phyloP scores from a whole-genome alignment of 1,140 invertebrate genomes.

The Drosophila busckii region DNA sequence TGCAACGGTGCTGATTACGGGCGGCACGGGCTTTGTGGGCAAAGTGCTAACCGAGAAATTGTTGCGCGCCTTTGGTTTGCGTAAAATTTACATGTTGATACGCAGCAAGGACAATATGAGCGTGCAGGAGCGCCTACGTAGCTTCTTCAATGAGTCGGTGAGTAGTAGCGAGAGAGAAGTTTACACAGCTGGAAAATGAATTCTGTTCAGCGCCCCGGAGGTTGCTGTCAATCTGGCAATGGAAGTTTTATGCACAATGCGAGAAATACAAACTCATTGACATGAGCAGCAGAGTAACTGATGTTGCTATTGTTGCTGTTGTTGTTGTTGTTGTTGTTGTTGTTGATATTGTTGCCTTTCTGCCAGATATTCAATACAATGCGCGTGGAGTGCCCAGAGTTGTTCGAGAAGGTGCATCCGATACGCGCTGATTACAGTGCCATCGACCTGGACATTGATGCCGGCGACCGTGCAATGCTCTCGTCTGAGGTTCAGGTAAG shows the following conservation, averaged over 20 bases:
- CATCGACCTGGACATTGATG: slow-evolving; percentile 86
- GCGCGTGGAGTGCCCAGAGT: slow-evolving; percentile 81
- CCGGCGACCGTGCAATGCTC: slow-evolving; percentile 66
- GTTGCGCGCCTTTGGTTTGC: slow-evolving; percentile 86
- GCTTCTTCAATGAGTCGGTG: slow-evolving; percentile 83
- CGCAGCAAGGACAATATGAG: slow-evolving; percentile 88
- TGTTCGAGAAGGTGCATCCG: slow-evolving; percentile 87
- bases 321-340: not conserved
- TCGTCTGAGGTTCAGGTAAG: slow-evolving; percentile 77
- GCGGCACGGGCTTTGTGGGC: slow-evolving; percentile 91
- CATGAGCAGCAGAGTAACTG: not conserved
- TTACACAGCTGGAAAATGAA: no score
- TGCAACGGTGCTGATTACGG: slow-evolving; percentile 82
- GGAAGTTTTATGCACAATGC: no score
- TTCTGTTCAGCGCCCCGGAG: no score
- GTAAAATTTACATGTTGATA: slow-evolving; percentile 89
- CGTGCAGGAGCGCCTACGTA: slow-evolving; percentile 83
- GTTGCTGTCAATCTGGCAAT: slow-evolving; percentile 12
- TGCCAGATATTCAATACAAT: slow-evolving; percentile 86
- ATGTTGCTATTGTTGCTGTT: slow-evolving; percentile 1
- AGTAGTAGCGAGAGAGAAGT: slow-evolving; percentile 58
- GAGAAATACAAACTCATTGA: slow-evolving; percentile 9
- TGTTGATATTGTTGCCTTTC: not conserved
- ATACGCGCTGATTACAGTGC: slow-evolving; percentile 91
- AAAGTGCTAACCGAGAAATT: slow-evolving; percentile 94